Base-by-base conservation (phyloP, 2,888 invertebrate species). In the Homarus gammarus region DNA sequence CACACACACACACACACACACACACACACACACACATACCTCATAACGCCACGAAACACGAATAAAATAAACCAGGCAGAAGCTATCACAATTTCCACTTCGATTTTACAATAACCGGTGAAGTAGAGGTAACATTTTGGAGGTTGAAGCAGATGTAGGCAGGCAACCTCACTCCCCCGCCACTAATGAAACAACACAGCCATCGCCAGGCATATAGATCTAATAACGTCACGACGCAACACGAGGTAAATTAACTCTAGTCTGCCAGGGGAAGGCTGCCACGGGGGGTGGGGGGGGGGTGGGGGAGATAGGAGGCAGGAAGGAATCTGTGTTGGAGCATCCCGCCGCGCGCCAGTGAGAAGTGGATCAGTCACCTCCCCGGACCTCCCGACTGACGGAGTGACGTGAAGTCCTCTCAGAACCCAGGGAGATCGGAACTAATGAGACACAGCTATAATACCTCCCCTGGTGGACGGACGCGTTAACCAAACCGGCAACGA, bases 211-310 rank as follows among this genome's bases (percentile, higher is more conserved):
- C 5, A n/a, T 56, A 56, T 12, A 56, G 56, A 56, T 56, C 56
- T 56, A 56, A 56, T 64, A 27, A 64, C 64, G 64, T 27, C 64
- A 27, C 64, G 64, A 64, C n/a, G 64, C n/a, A n/a, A n/a, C 64
- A 27, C 12, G 64, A 27, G 27, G 64, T n/a, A 64, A 64, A 64
- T 64, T 64, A 64, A 64, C 27, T 64, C 56, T 6, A 27, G 64
- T 64, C 12, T 64, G 27, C 64, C 27, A 22, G 64, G 64, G 27
- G 18, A 22, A 22, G 56, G 56, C 15, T 3, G 18, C 22, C 56
- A 44, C n/a, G n/a, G n/a, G n/a, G n/a, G n/a, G n/a, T n/a, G n/a
- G n/a, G n/a, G n/a, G n/a, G n/a, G n/a, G n/a, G n/a, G n/a, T n/a
- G n/a, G n/a, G n/a, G n/a, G n/a, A n/a, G n/a, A n/a, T n/a, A n/a